Conservation (phyloP, 2,113 vertebrate species). For the Gallinago undulata region DNA sequence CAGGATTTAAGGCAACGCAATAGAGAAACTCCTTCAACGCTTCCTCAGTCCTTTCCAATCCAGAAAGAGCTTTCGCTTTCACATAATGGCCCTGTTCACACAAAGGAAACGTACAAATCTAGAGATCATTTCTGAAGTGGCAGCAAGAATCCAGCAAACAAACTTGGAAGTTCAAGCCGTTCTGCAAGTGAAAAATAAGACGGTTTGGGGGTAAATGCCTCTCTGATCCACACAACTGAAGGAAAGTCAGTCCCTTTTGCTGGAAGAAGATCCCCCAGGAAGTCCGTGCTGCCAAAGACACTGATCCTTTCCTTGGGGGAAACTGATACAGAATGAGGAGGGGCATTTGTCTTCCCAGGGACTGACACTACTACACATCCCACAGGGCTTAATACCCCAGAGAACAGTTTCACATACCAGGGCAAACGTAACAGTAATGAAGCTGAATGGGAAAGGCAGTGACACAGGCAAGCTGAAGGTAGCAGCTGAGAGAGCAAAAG, state of each 20-base stretch:
- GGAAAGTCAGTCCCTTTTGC: neutral
- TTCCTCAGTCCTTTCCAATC: slow-evolving; percentile 83
- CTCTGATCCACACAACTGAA: neutral
- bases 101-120: neutral
- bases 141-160: neutral
- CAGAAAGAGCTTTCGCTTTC: slow-evolving; percentile 85
- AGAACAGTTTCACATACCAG: neutral
- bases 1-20: slow-evolving; percentile 89
- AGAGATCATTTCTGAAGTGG: slow-evolving; percentile 5
- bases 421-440: neutral
- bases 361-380: neutral
- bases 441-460: neutral
- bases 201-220: neutral
- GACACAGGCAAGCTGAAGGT: neutral
- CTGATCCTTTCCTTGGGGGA: neutral
- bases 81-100: slow-evolving; percentile 83
- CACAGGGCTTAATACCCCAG: neutral
- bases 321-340: neutral
- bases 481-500: neutral
- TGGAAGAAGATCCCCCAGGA: neutral
- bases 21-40: slow-evolving; percentile 88
- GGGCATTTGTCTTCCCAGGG: neutral
- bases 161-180: neutral
- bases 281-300: neutral
- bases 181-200: neutral